phyloP scores from a whole-genome alignment of 2,888 invertebrate genomes.

The Gari tellinella region DNA sequence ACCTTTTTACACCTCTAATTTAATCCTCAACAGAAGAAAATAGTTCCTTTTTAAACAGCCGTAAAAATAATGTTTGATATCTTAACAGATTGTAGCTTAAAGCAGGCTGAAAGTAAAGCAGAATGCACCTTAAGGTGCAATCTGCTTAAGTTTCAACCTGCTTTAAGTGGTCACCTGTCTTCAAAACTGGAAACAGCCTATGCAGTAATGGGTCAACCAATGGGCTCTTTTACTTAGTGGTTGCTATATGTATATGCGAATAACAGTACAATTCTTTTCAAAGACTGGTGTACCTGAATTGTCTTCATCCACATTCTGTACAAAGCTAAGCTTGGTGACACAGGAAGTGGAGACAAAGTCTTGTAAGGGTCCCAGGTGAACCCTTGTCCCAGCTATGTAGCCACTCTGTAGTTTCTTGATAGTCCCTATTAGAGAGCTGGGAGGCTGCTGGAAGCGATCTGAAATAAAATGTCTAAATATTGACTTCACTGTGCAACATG shows the following conservation, averaged over 20 bases:
- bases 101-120: too few relatives aligned
- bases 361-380: slow-evolving; percentile 96
- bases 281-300: slow-evolving; percentile 49
- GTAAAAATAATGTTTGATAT: not conserved
- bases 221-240: not conserved
- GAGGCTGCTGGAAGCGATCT: slow-evolving; percentile 84
- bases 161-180: too few relatives aligned
- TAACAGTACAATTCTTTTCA: not conserved
- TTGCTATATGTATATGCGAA: not conserved
- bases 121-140: too few relatives aligned
- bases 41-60: too few relatives aligned
- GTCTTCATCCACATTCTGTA: slow-evolving; percentile 84
- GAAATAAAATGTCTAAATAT: slow-evolving; percentile 14
- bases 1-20: too few relatives aligned
- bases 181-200: too few relatives aligned
- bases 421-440: slow-evolving; percentile 97
- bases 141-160: too few relatives aligned
- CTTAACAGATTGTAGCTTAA: too few relatives aligned
- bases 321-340: slow-evolving; percentile 97
- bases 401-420: slow-evolving; percentile 99
- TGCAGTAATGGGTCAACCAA: too few relatives aligned
- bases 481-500: too few relatives aligned
- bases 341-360: slow-evolving; percentile 99
- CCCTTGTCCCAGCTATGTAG: slow-evolving; percentile 99
- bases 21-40: too few relatives aligned